phyloP scores from a whole-genome alignment of 2,888 invertebrate species.

The Protophormia terraenovae region DNA sequence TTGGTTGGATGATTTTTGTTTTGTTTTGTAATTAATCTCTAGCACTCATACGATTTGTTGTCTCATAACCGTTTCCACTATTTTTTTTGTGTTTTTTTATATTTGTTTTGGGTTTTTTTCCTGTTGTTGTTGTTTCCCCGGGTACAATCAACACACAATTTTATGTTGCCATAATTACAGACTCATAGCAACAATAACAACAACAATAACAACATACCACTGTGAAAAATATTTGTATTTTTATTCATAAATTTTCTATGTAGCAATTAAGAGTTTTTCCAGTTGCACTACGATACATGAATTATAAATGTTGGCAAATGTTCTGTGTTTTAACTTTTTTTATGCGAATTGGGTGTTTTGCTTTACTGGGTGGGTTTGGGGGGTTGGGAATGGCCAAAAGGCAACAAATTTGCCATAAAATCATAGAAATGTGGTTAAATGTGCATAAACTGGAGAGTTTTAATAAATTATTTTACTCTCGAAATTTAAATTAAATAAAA shows the following conservation, averaged over 20 bases:
- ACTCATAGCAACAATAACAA: background rate
- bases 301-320: slow-evolving; percentile 37
- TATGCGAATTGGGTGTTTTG: background rate
- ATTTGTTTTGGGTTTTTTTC: background rate
- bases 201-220: background rate
- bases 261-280: slow-evolving; percentile 42
- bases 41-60: slow-evolving; percentile 31
- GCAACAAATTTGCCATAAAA: background rate
- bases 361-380: background rate
- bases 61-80: slow-evolving; percentile 37
- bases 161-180: slow-evolving; percentile 23
- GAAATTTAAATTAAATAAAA: background rate
- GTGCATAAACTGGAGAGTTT: too few species aligned
- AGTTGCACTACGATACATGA: slow-evolving; percentile 40
- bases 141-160: slow-evolving; percentile 37
- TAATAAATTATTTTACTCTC: background rate
- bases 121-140: background rate
- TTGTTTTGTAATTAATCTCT: slow-evolving; percentile 57
- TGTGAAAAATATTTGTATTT: slow-evolving; percentile 23
- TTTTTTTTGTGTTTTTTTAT: background rate
- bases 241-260: slow-evolving; percentile 59
- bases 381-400: background rate
- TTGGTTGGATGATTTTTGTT: slow-evolving; percentile 44
- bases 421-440: background rate
- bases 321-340: background rate